phyloP scores from a whole-genome alignment of 1,140 invertebrate species.

The Magallana angulata region DNA sequence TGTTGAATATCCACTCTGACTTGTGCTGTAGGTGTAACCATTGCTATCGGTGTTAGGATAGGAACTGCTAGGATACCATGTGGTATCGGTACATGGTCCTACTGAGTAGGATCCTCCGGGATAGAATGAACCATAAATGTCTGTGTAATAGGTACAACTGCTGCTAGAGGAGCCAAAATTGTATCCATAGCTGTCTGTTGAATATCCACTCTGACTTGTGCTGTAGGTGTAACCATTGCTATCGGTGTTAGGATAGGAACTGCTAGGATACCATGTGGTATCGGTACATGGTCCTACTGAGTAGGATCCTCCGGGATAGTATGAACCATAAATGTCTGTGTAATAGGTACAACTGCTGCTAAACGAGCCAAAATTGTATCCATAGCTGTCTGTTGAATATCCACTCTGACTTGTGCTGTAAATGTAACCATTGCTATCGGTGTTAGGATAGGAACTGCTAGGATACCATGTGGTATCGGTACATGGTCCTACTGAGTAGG shows the following conservation, averaged over 20 bases:
- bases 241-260: neutral
- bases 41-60: conserved; percentile 1
- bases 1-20: neutral
- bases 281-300: neutral
- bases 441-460: neutral
- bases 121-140: neutral
- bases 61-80: neutral
- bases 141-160: conserved; percentile 8
- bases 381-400: neutral
- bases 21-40: neutral
- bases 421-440: neutral
- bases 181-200: neutral
- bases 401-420: neutral
- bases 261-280: neutral
- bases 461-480: neutral
- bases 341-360: conserved; percentile 3
- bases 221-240: neutral
- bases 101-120: neutral
- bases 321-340: neutral
- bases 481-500: neutral
- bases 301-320: neutral
- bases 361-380: neutral
- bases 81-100: neutral
- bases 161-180: neutral
- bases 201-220: neutral